A percentile compares a stretch with the other conserved stretches of the same genome.
These are phyloP conservation scores for Lontra canadensis DNA, from an alignment of 2,113 vertebrate genomes.

Conservation along the genomic window DNA sequence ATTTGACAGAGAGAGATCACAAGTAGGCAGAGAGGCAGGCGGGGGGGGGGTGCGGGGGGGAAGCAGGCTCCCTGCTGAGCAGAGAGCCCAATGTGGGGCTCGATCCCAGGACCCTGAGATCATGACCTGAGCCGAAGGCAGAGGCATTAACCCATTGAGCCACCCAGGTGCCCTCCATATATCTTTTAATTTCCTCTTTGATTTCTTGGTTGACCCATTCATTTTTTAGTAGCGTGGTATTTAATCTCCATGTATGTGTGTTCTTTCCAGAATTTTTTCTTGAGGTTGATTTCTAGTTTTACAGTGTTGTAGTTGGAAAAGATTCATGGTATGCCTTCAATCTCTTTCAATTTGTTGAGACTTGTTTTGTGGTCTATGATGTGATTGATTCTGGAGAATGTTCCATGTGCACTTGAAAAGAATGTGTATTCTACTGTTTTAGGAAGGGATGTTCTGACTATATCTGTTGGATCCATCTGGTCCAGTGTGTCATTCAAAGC, in stretches of 20 bases:
- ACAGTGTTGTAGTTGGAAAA: background rate
- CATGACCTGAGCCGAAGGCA: no score
- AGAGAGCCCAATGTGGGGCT: no score
- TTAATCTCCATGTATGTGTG: background rate
- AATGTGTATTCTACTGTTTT: background rate
- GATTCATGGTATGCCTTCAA: background rate
- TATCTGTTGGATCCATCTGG: background rate
- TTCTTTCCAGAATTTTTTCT: background rate
- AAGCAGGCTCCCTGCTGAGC: no score
- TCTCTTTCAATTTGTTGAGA: background rate
- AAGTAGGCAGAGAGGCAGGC: no score
- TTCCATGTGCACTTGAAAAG: background rate
- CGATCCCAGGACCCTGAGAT: no score
- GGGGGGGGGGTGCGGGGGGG: fast-evolving
- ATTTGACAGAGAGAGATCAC: no score
- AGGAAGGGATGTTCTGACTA: background rate
- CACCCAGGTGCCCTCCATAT: background rate
- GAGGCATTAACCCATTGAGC: no score
- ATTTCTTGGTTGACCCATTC: background rate
- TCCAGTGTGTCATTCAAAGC: background rate
- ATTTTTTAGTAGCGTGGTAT: background rate
- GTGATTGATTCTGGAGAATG: background rate
- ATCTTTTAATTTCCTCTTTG: background rate
- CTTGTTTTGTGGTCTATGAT: background rate
- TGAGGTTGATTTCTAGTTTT: background rate